Conservation (phyloP, 1,140 invertebrate species). For the Cydia fagiglandana region DNA sequence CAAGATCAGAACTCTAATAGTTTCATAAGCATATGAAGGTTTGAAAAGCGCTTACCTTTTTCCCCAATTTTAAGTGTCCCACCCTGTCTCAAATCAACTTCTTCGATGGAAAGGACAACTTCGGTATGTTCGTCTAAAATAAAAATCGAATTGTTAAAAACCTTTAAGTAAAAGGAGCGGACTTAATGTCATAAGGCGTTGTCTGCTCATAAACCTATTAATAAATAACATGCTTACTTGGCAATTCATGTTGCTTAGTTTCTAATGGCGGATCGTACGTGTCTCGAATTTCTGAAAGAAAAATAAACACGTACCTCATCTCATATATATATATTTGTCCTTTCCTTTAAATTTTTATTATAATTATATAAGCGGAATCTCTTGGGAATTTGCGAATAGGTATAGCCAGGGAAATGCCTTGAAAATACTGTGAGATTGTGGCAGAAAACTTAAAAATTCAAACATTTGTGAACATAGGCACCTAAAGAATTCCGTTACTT, state of each 20-base stretch:
- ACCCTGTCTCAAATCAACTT: too few species aligned
- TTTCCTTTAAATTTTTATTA: not conserved
- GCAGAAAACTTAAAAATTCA: too few species aligned
- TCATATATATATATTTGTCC: not conserved
- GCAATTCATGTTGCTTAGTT: not conserved
- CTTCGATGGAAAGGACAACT: not conserved
- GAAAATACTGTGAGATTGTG: too few species aligned
- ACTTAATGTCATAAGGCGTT: too few species aligned
- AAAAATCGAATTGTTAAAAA: not conserved
- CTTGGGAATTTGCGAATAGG: too few species aligned
- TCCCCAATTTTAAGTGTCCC: too few species aligned
- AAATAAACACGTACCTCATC: not conserved
- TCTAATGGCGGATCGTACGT: not conserved
- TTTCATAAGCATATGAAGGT: too few species aligned
- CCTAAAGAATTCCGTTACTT: too few species aligned
- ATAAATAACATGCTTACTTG: not conserved
- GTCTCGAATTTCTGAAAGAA: not conserved
- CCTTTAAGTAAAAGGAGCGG: not conserved
- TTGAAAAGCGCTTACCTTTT: not conserved
- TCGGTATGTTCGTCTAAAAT: not conserved
- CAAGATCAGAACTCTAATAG: too few species aligned
- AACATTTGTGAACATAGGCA: too few species aligned
- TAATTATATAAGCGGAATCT: not conserved
- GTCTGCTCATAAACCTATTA: too few species aligned
- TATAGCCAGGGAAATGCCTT: too few species aligned